Evolutionary conservation across 1,140 invertebrate genomes (phyloP), one percentile per base, ranked within the genome.

Genomic region (Bombus impatiens): DNA sequence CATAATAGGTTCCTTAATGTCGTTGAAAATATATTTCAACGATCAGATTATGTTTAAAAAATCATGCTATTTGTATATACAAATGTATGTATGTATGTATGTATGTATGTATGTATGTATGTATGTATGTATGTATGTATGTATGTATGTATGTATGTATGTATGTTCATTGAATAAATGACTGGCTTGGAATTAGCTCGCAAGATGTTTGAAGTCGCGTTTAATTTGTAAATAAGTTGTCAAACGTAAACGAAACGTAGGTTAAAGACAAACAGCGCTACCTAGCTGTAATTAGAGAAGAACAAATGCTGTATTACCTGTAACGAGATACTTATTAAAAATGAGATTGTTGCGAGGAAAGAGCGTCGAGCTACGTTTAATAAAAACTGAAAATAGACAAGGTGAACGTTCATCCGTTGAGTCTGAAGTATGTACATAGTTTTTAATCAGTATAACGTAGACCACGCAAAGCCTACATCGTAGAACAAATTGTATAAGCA

Each of bases 161-260:
- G 62, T 32, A 32, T 8, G n/a, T 67, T 32, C 0, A 32, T 32
- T 32, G 44, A 76, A 57, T 35, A 53, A 76, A 9, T 44, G 62
- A 47, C 25, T 67, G 82, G 62, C n/a, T 12, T 15, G 32, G 2
- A n/a, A 72, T 32, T 53, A 67, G 76, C 57, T 42, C 12, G 6
- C n/a, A 40, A 28, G 25, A 32, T 80, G 12, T 9, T 32, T n/a
- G 35, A 62, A 15, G 22, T 47, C 53, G 78, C 25, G 81, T 87
- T 87, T 59, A 89, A 15, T 74, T 67, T 90, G 89, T 89, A 87
- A 84, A 89, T 89, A 89, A n/a, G 57, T 89, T 79, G 75, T 87
- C 80, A 85, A 67, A 37, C 40, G 67, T 85, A 74, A 85, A 80
- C 68, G 78, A 85, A 85, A 80, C 78, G 78, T 85, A 79, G 81